Evolutionary conservation across 35 echinoderm and acorn worm genomes (phyloP).

Genomic region (Hemicentrotus pulcherrimus): DNA sequence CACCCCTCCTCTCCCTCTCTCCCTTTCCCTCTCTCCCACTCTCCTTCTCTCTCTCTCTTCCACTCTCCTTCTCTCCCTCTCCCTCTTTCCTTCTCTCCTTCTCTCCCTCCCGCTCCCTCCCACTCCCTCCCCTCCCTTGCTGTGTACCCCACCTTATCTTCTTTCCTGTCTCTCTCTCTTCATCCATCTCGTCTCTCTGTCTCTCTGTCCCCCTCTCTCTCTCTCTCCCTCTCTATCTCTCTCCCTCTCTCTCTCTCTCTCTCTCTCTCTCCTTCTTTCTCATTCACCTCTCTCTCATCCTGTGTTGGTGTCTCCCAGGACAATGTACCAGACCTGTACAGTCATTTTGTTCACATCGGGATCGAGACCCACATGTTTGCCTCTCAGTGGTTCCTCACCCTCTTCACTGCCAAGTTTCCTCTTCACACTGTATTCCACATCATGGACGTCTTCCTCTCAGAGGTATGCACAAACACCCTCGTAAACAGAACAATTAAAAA

Average conservation of each 20-base stretch:
- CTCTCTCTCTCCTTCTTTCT: not conserved
- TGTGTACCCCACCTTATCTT: not conserved
- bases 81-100: not conserved
- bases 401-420: conserved; percentile 96
- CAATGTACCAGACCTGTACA: conserved; percentile 79
- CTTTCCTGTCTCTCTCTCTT: not conserved
- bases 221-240: not conserved
- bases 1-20: not conserved
- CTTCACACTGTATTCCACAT: conserved; percentile 95
- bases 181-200: not conserved
- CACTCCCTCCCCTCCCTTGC: no score
- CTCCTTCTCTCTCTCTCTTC: not conserved
- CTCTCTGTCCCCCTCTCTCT: not conserved
- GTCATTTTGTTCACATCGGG: conserved; percentile 85
- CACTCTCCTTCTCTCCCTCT: not conserved
- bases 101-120: not conserved
- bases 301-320: conserved; percentile 62
- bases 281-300: not conserved
- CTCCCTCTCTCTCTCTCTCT: not conserved
- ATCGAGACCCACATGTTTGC: conserved; percentile 99
- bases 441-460: conserved; percentile 94
- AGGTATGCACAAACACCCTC: conserved; percentile 57
- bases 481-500: no score
- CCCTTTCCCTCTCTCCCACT: not conserved
- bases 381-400: conserved; percentile 98